Conservation (phyloP, 2,113 vertebrate genomes). For the Atrichornis clamosus region DNA sequence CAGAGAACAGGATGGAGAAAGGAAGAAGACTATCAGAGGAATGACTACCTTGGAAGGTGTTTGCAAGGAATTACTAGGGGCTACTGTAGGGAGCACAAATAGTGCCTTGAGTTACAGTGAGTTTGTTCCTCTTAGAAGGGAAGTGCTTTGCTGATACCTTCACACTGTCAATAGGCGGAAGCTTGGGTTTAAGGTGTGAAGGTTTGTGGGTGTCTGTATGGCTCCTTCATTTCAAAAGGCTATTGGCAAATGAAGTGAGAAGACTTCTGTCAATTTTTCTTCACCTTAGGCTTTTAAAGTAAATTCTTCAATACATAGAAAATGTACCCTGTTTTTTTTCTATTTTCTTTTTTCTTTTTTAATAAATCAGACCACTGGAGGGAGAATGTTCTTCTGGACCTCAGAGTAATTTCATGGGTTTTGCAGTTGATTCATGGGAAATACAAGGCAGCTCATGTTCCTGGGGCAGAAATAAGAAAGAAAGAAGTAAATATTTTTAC, state of each 20-base stretch:
- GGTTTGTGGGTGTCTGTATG: neutral
- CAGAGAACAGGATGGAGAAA: neutral
- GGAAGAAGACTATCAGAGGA: neutral
- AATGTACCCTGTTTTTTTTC: rapidly evolving
- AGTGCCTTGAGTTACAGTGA: neutral
- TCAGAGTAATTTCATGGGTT: neutral
- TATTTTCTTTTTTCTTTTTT: neutral
- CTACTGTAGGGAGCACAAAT: neutral
- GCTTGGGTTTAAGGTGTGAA: neutral
- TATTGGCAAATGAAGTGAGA: neutral
- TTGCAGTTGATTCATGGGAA: neutral
- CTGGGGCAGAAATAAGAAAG: neutral
- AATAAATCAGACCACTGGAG: neutral
- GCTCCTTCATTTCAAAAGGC: neutral
- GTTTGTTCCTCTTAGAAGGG: neutral
- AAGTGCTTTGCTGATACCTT: neutral
- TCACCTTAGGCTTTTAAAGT: neutral
- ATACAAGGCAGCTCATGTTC: neutral
- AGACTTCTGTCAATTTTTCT: neutral
- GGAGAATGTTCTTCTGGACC: neutral
- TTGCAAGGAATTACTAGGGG: neutral
- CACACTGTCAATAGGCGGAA: neutral
- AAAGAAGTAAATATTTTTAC: neutral
- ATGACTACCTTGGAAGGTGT: neutral
- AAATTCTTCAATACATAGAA: neutral